Conservation (phyloP, 2,888 invertebrate genomes). For the Acrocera orbiculus region DNA sequence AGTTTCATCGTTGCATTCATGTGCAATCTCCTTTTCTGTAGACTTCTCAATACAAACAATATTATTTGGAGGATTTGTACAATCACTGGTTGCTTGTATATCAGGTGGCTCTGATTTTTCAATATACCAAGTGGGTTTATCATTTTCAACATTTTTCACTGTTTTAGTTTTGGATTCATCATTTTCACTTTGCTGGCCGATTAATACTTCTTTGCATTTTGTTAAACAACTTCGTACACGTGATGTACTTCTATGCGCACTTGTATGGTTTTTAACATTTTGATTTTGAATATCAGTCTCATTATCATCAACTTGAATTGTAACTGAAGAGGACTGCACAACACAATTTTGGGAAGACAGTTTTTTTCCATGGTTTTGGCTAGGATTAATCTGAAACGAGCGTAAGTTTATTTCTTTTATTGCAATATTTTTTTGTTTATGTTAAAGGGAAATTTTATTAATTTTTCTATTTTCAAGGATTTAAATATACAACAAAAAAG, state of each 20-base stretch:
- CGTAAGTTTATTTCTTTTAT: too few relatives aligned
- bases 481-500: too few relatives aligned
- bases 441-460: too few relatives aligned
- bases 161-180: background rate
- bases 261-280: constrained; percentile 4
- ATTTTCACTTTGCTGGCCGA: constrained; percentile 19
- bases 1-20: background rate
- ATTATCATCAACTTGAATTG: constrained; percentile 5
- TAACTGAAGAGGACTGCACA: constrained; percentile 1
- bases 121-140: constrained; percentile 14
- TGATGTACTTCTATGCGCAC: constrained; percentile 26
- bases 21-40: background rate
- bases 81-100: background rate
- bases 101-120: constrained; percentile 11
- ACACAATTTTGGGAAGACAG: background rate
- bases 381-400: too few relatives aligned
- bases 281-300: constrained; percentile 5
- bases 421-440: too few relatives aligned
- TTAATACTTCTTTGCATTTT: constrained; percentile 29
- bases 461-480: too few relatives aligned
- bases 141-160: constrained; percentile 7
- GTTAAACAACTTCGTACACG: constrained; percentile 30
- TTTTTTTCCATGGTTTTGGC: too few relatives aligned
- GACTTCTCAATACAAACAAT: background rate
- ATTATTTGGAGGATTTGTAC: too few relatives aligned